Conservation (phyloP, 2,888 invertebrate genomes). For the Dryomyza anilis region DNA sequence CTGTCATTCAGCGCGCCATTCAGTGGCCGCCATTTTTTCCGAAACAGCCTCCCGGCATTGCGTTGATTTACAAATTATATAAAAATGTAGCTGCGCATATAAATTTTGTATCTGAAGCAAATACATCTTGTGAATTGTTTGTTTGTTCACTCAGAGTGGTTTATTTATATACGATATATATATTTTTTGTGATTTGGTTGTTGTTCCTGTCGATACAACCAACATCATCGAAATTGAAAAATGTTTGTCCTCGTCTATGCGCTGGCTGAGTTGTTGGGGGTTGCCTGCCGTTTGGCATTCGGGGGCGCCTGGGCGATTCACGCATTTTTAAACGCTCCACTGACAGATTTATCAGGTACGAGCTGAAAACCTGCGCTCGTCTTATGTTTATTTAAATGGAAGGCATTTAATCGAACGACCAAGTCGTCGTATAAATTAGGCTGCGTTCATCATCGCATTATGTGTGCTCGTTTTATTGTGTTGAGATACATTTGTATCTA, state of each 20-base stretch:
- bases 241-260: slow-evolving; percentile 1
- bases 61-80: slow-evolving; percentile 55
- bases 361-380: slow-evolving; percentile 41
- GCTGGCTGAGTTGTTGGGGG: neutral
- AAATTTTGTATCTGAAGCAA: slow-evolving; percentile 51
- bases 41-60: slow-evolving; percentile 3
- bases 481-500: neutral
- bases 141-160: too few species aligned
- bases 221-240: slow-evolving; percentile 1
- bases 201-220: too few species aligned
- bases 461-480: too few species aligned
- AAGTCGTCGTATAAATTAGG: neutral
- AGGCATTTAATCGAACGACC: neutral
- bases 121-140: slow-evolving; percentile 46
- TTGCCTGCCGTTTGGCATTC: slow-evolving; percentile 25
- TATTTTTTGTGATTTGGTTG: slow-evolving; percentile 3
- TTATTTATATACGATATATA: too few species aligned
- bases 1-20: slow-evolving; percentile 53
- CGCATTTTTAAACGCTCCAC: slow-evolving; percentile 47
- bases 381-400: slow-evolving; percentile 15
- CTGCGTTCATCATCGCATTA: neutral
- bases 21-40: neutral
- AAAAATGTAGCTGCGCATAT: too few species aligned
- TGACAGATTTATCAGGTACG: slow-evolving; percentile 59
- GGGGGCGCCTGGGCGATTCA: slow-evolving; percentile 49